phyloP scores from a whole-genome alignment of 2,797 vertebrate species.

The Notamacropus eugenii region DNA sequence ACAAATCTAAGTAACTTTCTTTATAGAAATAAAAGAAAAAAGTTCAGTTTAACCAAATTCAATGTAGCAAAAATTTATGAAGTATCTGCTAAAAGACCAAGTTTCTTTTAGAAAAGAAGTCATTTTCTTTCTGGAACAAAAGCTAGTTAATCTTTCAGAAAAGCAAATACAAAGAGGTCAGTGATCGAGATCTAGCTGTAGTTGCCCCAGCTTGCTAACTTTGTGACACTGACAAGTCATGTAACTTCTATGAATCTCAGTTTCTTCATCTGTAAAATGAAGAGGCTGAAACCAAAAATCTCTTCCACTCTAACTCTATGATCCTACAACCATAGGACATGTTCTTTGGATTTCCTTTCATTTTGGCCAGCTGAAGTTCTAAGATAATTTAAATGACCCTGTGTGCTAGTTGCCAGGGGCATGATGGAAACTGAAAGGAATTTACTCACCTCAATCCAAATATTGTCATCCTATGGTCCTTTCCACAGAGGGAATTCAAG shows the following conservation, averaged over 20 bases:
- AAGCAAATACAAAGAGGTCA: not conserved
- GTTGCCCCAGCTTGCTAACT: not conserved
- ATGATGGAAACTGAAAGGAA: not conserved
- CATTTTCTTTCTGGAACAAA: constrained; percentile 22
- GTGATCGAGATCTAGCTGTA: not conserved
- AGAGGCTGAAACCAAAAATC: not conserved
- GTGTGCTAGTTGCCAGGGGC: not conserved
- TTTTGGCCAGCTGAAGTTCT: not conserved
- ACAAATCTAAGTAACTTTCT: not conserved
- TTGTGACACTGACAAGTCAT: not conserved
- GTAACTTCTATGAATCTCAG: not conserved
- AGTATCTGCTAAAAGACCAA: not conserved
- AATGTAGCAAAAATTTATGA: not conserved
- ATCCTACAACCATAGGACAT: not conserved
- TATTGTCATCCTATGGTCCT: not conserved
- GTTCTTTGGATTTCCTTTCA: not conserved
- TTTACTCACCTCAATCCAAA: not conserved
- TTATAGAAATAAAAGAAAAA: constrained; percentile 1
- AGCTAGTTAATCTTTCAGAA: not conserved
- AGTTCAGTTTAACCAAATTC: not conserved
- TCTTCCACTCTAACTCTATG: not conserved
- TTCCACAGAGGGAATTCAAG: not conserved
- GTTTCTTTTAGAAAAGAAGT: constrained; percentile 26
- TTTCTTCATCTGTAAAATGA: not conserved
- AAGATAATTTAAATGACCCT: not conserved